Percentiles rank a stretch among this genome's conserved stretches.
Conservation (phyloP, 2,113 vertebrate species). For the Clarias gariepinus region DNA sequence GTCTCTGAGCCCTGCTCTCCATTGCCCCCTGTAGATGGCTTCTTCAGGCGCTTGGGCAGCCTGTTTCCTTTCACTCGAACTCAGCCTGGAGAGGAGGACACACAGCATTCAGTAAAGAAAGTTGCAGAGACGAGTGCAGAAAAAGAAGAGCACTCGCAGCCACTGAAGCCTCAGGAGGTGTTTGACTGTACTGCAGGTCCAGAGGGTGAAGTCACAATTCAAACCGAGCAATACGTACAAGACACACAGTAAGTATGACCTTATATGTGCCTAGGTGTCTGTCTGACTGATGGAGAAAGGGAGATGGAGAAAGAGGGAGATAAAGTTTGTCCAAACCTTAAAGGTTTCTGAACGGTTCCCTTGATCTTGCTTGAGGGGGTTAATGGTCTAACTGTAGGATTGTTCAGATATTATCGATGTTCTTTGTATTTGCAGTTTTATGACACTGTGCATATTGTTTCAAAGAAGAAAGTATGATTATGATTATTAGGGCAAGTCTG, state of each 20-base stretch:
- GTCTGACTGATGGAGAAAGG: not conserved
- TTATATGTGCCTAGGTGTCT: not conserved
- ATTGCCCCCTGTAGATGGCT: conserved; percentile 53
- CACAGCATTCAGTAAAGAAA: conserved; percentile 19
- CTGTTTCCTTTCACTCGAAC: conserved; percentile 54
- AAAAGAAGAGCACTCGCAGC: conserved; percentile 2
- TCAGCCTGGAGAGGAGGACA: conserved; percentile 38
- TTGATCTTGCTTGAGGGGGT: not conserved
- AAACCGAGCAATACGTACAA: not conserved
- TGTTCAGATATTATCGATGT: not conserved
- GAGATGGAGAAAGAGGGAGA: not conserved
- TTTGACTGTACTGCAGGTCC: conserved; percentile 19
- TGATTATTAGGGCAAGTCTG: not conserved
- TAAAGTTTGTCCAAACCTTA: not conserved
- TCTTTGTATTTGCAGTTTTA: not conserved
- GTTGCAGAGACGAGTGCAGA: conserved; percentile 5
- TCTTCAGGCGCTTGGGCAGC: conserved; percentile 59
- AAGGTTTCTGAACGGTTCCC: not conserved
- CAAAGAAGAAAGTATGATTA: not conserved
- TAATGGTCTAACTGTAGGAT: not conserved
- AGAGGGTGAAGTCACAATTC: conserved; percentile 5
- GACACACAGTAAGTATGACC: conserved; percentile 45
- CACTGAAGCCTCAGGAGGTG: conserved; percentile 9
- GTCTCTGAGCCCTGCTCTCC: conserved; percentile 36
- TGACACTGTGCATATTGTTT: not conserved